These are phyloP conservation scores for Drosophila ananassae DNA, from an alignment of 1,140 invertebrate genomes.

Conservation along the genomic window DNA sequence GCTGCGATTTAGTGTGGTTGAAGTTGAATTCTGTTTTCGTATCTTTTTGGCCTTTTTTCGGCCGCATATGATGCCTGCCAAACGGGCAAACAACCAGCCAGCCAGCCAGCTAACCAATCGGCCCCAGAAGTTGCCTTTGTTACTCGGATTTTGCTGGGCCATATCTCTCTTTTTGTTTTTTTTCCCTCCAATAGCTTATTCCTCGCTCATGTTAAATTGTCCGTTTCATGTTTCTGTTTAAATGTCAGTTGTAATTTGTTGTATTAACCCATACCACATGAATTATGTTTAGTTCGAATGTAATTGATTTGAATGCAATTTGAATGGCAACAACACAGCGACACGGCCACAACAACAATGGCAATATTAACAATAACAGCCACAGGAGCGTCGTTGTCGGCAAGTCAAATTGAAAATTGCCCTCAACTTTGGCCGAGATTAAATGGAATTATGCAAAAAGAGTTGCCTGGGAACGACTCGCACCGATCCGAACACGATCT, in stretches of 20 bases:
- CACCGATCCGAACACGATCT: conserved; percentile 40
- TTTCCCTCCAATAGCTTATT: conserved; percentile 20
- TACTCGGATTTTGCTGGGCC: conserved; percentile 25
- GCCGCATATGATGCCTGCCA: conserved; percentile 68
- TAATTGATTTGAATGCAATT: conserved; percentile 83
- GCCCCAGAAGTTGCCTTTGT: conserved; percentile 49
- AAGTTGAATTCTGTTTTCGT: conserved; percentile 67
- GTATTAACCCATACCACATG: conserved; percentile 81
- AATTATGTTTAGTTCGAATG: conserved; percentile 82
- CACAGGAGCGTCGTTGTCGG: conserved; percentile 59
- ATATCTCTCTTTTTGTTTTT: conserved; percentile 24
- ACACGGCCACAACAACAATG: conserved; percentile 50
- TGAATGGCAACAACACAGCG: conserved; percentile 62
- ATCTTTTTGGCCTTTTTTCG: conserved; percentile 52
- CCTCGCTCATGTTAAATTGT: conserved; percentile 77
- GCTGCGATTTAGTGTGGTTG: conserved; percentile 63
- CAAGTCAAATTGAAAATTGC: conserved; percentile 70
- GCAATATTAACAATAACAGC: conserved; percentile 58
- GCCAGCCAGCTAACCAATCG: conserved; percentile 28
- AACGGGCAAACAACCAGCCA: conserved; percentile 37
- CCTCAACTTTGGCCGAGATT: conserved; percentile 69
- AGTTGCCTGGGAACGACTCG: conserved; percentile 41
- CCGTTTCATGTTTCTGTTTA: conserved; percentile 81
- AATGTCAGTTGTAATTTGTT: conserved; percentile 82
- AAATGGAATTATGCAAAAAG: conserved; percentile 68